A percentile compares a stretch with the other conserved stretches of the same genome.
phyloP scores from a whole-genome alignment of 2,113 vertebrate species.

The Empidonax traillii region DNA sequence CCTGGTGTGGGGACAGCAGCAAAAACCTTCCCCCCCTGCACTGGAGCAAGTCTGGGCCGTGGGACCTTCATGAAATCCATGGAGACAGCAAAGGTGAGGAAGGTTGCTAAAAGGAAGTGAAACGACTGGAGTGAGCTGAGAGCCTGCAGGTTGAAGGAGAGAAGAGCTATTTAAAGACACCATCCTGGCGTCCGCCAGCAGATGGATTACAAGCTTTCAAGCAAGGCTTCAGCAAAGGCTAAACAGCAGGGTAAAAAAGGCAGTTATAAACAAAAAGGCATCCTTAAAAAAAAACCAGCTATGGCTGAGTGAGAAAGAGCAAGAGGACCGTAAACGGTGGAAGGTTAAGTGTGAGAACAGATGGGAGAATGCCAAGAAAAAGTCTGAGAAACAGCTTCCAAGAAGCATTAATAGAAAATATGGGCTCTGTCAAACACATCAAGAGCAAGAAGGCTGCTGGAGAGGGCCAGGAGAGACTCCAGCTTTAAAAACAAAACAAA shows the following conservation, averaged over 20 bases:
- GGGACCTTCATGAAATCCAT: not conserved
- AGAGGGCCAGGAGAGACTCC: not conserved
- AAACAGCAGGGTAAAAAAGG: constrained; percentile 1
- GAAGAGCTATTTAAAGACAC: constrained; percentile 16
- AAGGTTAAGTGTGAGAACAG: constrained; percentile 31
- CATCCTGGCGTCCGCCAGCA: not conserved
- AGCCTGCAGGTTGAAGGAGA: not conserved
- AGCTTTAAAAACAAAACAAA: not conserved
- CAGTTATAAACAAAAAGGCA: constrained; percentile 22
- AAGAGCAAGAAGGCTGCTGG: not conserved
- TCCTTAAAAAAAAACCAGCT: not conserved
- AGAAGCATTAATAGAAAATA: constrained; percentile 50
- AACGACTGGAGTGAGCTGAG: not conserved
- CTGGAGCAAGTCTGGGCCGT: not conserved
- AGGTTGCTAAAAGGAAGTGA: not conserved
- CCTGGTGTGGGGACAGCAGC: not conserved
- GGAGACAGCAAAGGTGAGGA: not conserved
- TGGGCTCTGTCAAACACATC: constrained; percentile 24
- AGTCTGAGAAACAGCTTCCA: constrained; percentile 55
- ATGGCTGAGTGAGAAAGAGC: not conserved
- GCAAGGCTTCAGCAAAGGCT: constrained; percentile 10
- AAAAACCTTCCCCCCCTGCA: not conserved
- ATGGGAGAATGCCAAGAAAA: constrained; percentile 45
- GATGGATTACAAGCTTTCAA: constrained; percentile 11
- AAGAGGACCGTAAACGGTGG: constrained; percentile 1